These are phyloP conservation scores for Hirtodrosophila alboralis DNA, from an alignment of 2,888 invertebrate genomes.

Conservation along the genomic window DNA sequence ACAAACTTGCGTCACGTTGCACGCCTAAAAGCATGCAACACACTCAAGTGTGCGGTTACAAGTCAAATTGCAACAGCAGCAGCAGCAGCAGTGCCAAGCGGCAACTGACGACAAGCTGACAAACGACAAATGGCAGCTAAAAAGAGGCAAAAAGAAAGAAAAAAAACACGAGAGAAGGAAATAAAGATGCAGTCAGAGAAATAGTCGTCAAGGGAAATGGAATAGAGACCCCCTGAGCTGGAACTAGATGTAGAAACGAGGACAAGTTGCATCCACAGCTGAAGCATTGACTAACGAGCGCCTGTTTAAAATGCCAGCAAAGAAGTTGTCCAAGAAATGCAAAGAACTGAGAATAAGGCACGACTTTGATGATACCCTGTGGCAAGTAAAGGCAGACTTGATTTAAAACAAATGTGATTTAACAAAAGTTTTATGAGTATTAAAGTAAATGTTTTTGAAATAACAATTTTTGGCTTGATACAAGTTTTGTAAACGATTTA, in stretches of 20 bases:
- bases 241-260: neutral
- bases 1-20: conserved; percentile 75
- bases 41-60: conserved; percentile 71
- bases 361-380: conserved; percentile 26
- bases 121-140: conserved; percentile 73
- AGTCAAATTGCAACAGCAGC: conserved; percentile 74
- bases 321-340: conserved; percentile 13
- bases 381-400: no score
- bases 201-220: conserved; percentile 43
- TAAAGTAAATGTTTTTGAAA: no score
- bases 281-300: conserved; percentile 48
- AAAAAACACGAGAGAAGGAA: no score
- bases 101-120: conserved; percentile 41
- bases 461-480: no score
- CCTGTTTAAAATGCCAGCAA: conserved; percentile 36
- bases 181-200: conserved; percentile 39
- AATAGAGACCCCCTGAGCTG: conserved; percentile 29
- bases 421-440: no score
- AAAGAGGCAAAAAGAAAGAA: no score
- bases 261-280: conserved; percentile 12
- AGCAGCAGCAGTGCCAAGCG: conserved; percentile 17
- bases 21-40: conserved; percentile 75
- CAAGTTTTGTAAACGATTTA: no score
- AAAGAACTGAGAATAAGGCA: neutral
- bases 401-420: no score